phyloP scores from a whole-genome alignment of 2,113 vertebrate genomes.

The Carlito syrichta region DNA sequence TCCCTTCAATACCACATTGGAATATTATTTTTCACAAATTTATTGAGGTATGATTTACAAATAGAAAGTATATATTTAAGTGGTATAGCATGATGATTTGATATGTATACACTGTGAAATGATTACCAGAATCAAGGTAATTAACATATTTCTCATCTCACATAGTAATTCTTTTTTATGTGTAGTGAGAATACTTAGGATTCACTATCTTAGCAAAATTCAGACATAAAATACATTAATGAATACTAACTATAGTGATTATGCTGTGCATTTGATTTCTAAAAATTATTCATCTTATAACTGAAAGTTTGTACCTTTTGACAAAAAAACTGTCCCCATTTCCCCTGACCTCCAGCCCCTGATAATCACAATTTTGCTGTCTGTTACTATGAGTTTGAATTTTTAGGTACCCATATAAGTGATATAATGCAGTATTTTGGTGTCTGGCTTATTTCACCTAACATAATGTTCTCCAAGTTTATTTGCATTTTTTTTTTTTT shows the following conservation, averaged over 20 bases:
- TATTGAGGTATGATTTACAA: neutral
- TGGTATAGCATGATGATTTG: neutral
- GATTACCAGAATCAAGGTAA: neutral
- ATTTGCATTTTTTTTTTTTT: too few species aligned
- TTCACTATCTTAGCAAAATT: neutral
- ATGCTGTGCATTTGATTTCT: neutral
- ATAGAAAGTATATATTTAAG: neutral
- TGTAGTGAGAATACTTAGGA: neutral
- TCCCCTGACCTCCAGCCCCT: fast-evolving
- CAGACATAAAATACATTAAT: neutral
- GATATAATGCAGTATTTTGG: neutral
- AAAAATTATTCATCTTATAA: neutral
- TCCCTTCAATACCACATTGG: neutral
- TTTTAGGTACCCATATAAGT: neutral
- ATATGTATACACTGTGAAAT: neutral
- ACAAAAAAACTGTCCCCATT: neutral
- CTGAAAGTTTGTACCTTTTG: neutral
- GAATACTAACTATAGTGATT: neutral
- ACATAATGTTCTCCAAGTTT: too few species aligned
- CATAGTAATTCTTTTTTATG: neutral
- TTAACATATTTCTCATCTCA: neutral
- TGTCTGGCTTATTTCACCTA: neutral
- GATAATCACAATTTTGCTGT: neutral
- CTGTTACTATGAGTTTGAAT: neutral
- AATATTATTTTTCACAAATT: neutral